Percentiles rank a stretch among this genome's conserved stretches.
phyloP scores from a whole-genome alignment of 2,797 vertebrate genomes.

The Leuciscus waleckii region DNA sequence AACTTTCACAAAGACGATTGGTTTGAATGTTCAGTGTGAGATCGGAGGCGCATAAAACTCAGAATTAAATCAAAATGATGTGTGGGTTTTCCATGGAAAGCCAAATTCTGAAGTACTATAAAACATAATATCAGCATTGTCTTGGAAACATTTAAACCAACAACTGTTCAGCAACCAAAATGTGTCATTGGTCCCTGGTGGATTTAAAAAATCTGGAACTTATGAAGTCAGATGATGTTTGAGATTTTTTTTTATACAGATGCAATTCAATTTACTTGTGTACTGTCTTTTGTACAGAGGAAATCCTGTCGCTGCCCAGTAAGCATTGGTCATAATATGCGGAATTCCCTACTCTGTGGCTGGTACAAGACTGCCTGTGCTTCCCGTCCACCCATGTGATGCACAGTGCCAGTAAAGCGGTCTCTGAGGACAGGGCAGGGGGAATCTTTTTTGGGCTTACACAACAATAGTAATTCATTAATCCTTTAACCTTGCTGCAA shows the following conservation, averaged over 20 bases:
- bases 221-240: conserved; percentile 5
- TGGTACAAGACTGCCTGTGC: conserved; percentile 47
- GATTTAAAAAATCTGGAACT: conserved; percentile 17
- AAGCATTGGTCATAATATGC: conserved; percentile 68
- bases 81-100: neutral
- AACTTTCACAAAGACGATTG: neutral
- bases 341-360: conserved; percentile 73
- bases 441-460: conserved; percentile 63
- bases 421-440: conserved; percentile 53
- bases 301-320: conserved; percentile 67
- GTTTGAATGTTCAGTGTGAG: neutral
- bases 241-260: neutral
- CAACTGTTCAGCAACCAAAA: conserved; percentile 11
- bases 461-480: conserved; percentile 64
- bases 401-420: conserved; percentile 43
- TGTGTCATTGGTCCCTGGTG: conserved; percentile 20
- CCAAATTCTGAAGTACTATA: neutral
- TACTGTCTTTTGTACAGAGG: conserved; percentile 53
- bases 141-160: conserved; percentile 37
- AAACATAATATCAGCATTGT: conserved; percentile 22
- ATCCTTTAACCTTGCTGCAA: conserved; percentile 57
- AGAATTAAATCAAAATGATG: conserved; percentile 8
- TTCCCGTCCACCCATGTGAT: conserved; percentile 60
- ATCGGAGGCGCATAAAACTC: neutral
- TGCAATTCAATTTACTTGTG: conserved; percentile 33